Conservation (phyloP, 2,888 invertebrate species). For the Drosophila greeni region DNA sequence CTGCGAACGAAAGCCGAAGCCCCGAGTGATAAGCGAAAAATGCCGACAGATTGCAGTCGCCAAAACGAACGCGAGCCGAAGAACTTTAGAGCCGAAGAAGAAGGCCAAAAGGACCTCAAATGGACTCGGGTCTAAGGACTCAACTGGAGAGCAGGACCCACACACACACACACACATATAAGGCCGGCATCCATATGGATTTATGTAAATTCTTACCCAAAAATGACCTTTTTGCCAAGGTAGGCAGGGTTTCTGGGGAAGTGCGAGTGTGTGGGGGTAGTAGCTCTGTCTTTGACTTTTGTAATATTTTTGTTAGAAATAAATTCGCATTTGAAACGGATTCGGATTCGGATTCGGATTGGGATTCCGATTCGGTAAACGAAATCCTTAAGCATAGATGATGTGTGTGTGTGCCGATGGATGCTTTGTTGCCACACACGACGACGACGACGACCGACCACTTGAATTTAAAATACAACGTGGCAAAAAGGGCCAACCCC, state of each 20-base stretch:
- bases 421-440: constrained; percentile 45
- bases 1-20: constrained; percentile 43
- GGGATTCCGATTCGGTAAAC: constrained; percentile 59
- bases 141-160: constrained; percentile 30
- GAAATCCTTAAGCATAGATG: constrained; percentile 75
- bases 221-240: constrained; percentile 75
- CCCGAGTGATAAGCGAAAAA: constrained; percentile 41
- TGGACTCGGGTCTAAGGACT: constrained; percentile 46
- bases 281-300: constrained; percentile 75
- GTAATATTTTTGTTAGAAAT: constrained; percentile 76
- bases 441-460: constrained; percentile 53
- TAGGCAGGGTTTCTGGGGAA: constrained; percentile 46
- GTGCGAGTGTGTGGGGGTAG: constrained; percentile 11
- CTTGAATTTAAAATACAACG: constrained; percentile 76
- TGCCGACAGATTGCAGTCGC: constrained; percentile 43
- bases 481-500: constrained; percentile 64
- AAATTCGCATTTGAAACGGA: constrained; percentile 78
- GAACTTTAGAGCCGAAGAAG: constrained; percentile 41
- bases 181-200: constrained; percentile 75
- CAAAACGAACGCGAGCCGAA: constrained; percentile 45
- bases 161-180: constrained; percentile 31
- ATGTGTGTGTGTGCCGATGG: constrained; percentile 42
- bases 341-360: constrained; percentile 60
- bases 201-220: constrained; percentile 76
- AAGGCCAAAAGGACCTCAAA: constrained; percentile 45